phyloP scores from a whole-genome alignment of 2,113 vertebrate genomes.

The Corydoras maculifer region DNA sequence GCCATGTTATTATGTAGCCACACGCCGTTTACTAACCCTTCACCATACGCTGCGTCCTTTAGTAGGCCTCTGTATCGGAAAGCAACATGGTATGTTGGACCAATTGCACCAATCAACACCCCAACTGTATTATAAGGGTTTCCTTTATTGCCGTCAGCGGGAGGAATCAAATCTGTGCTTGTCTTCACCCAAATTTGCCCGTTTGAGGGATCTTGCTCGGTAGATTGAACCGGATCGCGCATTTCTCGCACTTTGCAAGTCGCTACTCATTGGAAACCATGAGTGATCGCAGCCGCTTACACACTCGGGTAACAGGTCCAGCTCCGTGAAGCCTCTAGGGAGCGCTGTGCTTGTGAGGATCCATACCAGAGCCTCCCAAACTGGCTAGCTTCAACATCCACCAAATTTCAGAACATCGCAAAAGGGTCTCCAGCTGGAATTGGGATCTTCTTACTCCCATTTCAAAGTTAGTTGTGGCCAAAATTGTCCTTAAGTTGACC shows the following conservation, averaged over 20 bases:
- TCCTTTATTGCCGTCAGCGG: too few species aligned
- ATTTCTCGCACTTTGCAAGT: constrained; percentile 10
- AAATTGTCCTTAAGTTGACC: constrained; percentile 27
- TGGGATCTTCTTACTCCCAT: constrained; percentile 32
- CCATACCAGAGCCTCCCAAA: constrained; percentile 10
- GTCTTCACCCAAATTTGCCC: neutral
- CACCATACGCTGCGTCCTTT: too few species aligned
- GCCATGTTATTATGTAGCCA: too few species aligned
- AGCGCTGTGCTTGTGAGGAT: constrained; percentile 6
- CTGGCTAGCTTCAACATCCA: constrained; percentile 5
- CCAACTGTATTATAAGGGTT: too few species aligned
- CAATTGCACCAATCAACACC: too few species aligned
- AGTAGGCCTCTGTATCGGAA: too few species aligned
- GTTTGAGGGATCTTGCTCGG: constrained; percentile 2
- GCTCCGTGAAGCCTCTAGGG: too few species aligned
- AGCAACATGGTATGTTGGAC: too few species aligned
- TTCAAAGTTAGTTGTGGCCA: constrained; percentile 14
- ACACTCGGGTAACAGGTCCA: constrained; percentile 19
- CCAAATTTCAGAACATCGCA: constrained; percentile 21
- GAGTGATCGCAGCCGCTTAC: constrained; percentile 34
- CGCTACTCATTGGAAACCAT: constrained; percentile 16
- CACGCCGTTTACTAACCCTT: too few species aligned
- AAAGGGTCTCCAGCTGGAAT: constrained; percentile 11
- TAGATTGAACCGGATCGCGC: constrained; percentile 24
- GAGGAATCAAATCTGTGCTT: too few species aligned